Evolutionary conservation across 2,888 invertebrate genomes (phyloP).

Genomic region (Melitaea athalia): DNA sequence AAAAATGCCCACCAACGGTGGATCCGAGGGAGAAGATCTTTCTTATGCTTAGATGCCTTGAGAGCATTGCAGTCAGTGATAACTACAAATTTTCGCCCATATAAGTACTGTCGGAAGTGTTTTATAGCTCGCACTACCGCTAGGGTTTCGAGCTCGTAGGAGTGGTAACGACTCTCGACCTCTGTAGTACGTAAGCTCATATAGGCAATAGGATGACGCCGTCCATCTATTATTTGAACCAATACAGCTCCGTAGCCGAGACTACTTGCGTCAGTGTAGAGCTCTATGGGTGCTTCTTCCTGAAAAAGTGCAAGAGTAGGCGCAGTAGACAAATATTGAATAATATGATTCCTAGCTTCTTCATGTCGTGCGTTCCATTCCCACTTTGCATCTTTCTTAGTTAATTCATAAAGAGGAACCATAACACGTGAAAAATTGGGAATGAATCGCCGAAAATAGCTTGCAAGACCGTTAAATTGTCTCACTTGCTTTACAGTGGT

Average conservation of each 20-base stretch:
- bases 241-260: not conserved
- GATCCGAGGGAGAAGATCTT: not conserved
- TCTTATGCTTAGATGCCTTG: not conserved
- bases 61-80: not conserved
- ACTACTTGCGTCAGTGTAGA: slow-evolving; percentile 1
- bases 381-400: not conserved
- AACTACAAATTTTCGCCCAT: not conserved
- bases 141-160: slow-evolving; percentile 2
- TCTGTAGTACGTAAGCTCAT: slow-evolving; percentile 8
- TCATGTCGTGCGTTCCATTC: not conserved
- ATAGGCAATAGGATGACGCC: not conserved
- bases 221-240: not conserved
- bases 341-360: not conserved
- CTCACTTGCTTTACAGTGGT: not conserved
- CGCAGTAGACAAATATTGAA: slow-evolving; percentile 4
- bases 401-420: not conserved
- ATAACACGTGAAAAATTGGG: not conserved
- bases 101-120: not conserved
- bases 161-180: not conserved
- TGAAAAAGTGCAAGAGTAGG: slow-evolving; percentile 4
- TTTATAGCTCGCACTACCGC: slow-evolving; percentile 6
- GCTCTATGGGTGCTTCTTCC: not conserved
- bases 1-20: not conserved
- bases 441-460: not conserved
- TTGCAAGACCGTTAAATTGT: not conserved